Base-by-base conservation (phyloP, 1,140 invertebrate species). In the Euwallacea similis region DNA sequence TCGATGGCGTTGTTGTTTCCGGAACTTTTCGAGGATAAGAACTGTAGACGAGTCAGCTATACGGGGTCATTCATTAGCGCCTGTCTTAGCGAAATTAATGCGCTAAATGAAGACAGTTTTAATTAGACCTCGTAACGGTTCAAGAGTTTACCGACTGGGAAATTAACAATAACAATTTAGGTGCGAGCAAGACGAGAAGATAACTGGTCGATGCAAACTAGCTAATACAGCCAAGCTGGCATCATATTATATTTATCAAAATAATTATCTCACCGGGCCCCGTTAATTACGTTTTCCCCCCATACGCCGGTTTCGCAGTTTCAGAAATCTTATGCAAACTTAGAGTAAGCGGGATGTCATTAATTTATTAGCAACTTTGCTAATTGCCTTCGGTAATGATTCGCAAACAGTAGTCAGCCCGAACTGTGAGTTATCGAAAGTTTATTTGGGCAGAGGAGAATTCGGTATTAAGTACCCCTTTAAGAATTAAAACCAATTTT, bases 351-450 rank as follows among this genome's bases (percentile, higher is more conserved):
- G 56, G 56, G 33, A 33, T 42, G 56, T 41, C 56, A 59, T 59
- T 59, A 59, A 59, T 59, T 59, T 21, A 59, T 59, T n/a, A 59
- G 15, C 16, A 59, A 59, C 56, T 41, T 59, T 59, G 33, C 56
- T 59, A 59, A 59, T 59, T 59, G 56, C 56, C 56, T 59, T 59
- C 21, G n/a, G 56, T 59, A 59, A 59, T 59, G 56, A 59, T 33
- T 59, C 56, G 56, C 56, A 59, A 59, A 59, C 56, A 59, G 53
- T 15, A 2, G 0, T 10, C 46, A 50, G 46, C 9, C 46, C 13
- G 46, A 50, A 50, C 46, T 10, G 46, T 7, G 13, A 50, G 46
- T 50, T 50, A 50, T 15, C 16, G 21, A 56, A 33, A 56, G 2
- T 56, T 56, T 50, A 50, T 11, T 13, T 10, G 13, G 10, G 47